These are phyloP conservation scores for Ceratina japonica DNA, from an alignment of 1,140 invertebrate genomes.

Conservation along the genomic window DNA sequence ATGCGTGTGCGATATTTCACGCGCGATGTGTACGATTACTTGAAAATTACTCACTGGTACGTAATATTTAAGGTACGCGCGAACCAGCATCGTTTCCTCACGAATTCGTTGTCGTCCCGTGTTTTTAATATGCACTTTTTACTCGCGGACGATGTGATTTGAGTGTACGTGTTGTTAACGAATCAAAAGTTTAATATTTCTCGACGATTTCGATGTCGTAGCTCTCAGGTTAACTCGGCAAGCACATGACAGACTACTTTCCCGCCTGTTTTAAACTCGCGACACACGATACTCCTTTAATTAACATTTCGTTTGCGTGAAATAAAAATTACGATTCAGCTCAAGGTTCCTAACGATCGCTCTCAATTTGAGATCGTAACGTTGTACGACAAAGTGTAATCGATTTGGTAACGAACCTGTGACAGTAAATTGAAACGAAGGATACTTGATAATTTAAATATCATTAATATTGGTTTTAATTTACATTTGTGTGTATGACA, in stretches of 20 bases:
- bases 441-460: background rate
- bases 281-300: background rate
- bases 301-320: background rate
- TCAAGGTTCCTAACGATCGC: background rate
- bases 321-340: background rate
- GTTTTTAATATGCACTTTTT: background rate
- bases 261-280: conserved; percentile 48
- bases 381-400: background rate
- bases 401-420: background rate
- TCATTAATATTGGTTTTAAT: background rate
- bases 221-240: conserved; percentile 32
- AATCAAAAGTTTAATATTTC: background rate
- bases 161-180: background rate
- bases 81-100: background rate
- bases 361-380: background rate
- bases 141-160: too few relatives aligned
- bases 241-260: conserved; percentile 45
- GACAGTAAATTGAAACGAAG: background rate
- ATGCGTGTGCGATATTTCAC: background rate
- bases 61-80: conserved; percentile 15
- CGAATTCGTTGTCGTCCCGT: background rate
- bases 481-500: background rate
- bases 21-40: conserved; percentile 34
- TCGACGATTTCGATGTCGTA: background rate
- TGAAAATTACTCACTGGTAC: background rate